A percentile compares a stretch with the other conserved stretches of the same genome.
Conservation (phyloP, 2,113 vertebrate species). For the Myotis yumanensis region DNA sequence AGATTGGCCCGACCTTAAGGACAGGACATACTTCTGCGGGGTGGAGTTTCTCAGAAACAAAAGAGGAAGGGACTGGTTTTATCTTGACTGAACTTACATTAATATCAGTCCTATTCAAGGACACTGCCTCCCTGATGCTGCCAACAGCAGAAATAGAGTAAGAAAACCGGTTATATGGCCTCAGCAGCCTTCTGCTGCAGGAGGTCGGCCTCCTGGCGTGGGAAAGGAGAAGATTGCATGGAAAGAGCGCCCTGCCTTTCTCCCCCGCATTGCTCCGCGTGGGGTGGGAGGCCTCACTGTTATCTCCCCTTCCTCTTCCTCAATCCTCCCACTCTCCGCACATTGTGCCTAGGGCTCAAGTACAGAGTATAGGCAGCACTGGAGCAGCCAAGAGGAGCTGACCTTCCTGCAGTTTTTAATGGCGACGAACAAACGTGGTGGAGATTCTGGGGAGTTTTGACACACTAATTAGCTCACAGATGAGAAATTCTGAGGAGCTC, state of each 20-base stretch:
- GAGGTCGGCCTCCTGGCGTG: too few species aligned
- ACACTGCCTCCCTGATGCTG: background rate
- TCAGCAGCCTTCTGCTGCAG: background rate
- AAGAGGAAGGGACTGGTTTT: background rate
- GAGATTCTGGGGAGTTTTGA: background rate
- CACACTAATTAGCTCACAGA: background rate
- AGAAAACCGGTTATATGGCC: background rate
- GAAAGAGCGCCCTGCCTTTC: background rate
- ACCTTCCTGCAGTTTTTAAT: background rate
- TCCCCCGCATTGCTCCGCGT: rapidly evolving
- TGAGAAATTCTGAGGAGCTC: background rate
- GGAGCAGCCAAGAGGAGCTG: background rate
- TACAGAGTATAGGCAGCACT: too few species aligned
- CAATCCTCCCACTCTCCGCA: background rate
- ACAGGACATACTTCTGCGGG: background rate
- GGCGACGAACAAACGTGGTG: background rate
- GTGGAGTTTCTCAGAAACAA: background rate
- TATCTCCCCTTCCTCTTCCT: background rate
- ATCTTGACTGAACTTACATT: background rate
- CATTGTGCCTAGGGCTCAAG: background rate
- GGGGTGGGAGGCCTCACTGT: background rate
- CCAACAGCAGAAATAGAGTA: background rate
- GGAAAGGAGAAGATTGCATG: background rate
- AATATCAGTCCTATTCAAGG: background rate
- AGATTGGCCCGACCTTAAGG: background rate